These are phyloP conservation scores for Allygus modestus DNA, from an alignment of 2,888 invertebrate genomes.

Conservation along the genomic window DNA sequence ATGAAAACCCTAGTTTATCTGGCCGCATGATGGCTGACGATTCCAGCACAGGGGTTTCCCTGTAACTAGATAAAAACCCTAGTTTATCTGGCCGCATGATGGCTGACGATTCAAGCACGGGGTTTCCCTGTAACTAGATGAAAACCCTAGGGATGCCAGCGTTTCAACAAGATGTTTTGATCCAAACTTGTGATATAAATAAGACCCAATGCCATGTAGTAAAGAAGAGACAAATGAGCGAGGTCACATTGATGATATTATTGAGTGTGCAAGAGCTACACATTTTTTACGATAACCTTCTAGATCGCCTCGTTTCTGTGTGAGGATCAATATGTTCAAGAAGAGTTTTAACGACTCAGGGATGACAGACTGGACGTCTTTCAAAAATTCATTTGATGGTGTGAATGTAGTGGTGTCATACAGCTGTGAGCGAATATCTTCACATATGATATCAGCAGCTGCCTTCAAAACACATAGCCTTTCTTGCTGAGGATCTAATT, in stretches of 20 bases:
- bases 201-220: conserved; percentile 57
- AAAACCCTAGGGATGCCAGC: conserved; percentile 61
- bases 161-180: conserved; percentile 60
- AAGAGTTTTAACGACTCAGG: conserved; percentile 64
- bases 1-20: conserved; percentile 63
- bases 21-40: conserved; percentile 58
- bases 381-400: conserved; percentile 48
- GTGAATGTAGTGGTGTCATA: conserved; percentile 35
- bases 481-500: no score
- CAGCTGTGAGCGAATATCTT: conserved; percentile 20
- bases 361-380: conserved; percentile 52
- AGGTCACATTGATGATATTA: conserved; percentile 62
- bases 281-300: conserved; percentile 63
- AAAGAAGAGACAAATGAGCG: conserved; percentile 64
- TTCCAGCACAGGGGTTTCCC: conserved; percentile 63
- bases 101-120: no score
- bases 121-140: conserved; percentile 59
- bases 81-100: no score
- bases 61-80: no score
- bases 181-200: conserved; percentile 66
- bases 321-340: conserved; percentile 63
- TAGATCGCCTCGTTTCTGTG: conserved; percentile 63
- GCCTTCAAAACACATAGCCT: no score
- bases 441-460: no score
- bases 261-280: conserved; percentile 61